Evolutionary conservation across 2,113 vertebrate genomes (phyloP).

Genomic region (Lophotis ruficrista): DNA sequence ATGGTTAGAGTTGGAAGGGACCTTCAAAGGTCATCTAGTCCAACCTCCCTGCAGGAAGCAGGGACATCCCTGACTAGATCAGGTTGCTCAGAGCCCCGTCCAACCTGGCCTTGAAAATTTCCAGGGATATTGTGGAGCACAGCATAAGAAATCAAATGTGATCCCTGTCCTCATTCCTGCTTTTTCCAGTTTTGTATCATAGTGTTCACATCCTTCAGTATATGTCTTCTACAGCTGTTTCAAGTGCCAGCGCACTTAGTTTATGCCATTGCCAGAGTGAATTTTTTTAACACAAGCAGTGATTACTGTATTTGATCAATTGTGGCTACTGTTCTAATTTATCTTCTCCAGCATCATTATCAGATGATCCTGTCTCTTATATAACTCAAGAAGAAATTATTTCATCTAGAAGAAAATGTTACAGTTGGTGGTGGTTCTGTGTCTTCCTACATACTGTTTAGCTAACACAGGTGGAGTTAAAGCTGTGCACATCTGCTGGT

Average conservation of each 20-base stretch:
- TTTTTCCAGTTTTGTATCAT: not conserved
- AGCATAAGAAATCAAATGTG: not conserved
- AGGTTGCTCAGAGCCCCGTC: too few species aligned
- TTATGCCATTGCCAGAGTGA: not conserved
- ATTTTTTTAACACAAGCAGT: not conserved
- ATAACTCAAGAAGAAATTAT: not conserved
- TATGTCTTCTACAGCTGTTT: not conserved
- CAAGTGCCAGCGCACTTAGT: not conserved
- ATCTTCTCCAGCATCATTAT: not conserved
- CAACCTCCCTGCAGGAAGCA: too few species aligned
- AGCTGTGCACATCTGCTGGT: not conserved
- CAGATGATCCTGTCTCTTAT: not conserved
- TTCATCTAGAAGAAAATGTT: not conserved
- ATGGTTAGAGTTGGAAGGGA: too few species aligned
- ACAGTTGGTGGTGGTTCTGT: not conserved
- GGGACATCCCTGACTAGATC: too few species aligned
- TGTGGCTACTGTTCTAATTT: not conserved
- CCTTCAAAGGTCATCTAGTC: too few species aligned
- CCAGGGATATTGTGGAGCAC: too few species aligned
- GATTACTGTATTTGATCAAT: not conserved
- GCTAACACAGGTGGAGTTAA: not conserved
- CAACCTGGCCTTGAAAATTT: too few species aligned
- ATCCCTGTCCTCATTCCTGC: not conserved
- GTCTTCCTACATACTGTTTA: not conserved
- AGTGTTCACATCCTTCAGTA: not conserved